A percentile compares a stretch with the other conserved stretches of the same genome.
Conservation (phyloP, 2,113 vertebrate species). For the Poicephalus gulielmi region DNA sequence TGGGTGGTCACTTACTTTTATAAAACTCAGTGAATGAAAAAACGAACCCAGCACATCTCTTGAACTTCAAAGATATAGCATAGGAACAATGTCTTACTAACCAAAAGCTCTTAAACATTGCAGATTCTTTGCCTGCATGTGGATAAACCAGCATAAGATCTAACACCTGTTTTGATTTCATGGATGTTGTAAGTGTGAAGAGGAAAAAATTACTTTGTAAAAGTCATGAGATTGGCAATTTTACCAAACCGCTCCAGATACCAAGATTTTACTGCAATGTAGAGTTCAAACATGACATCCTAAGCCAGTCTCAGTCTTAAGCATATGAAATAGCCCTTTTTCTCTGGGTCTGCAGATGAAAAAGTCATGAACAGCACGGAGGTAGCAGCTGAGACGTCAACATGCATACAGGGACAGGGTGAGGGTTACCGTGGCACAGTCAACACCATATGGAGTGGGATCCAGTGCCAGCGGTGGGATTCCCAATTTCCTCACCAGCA, state of each 20-base stretch:
- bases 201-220: not conserved
- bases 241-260: not conserved
- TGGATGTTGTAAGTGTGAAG: not conserved
- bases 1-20: not conserved
- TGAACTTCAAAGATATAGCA: not conserved
- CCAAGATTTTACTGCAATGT: not conserved
- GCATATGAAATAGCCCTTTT: not conserved
- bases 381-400: slow-evolving; percentile 75
- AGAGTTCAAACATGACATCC: not conserved
- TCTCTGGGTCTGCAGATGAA: slow-evolving; percentile 65
- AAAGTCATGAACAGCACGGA: slow-evolving; percentile 58
- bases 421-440: slow-evolving; percentile 86
- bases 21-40: not conserved
- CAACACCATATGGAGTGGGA: slow-evolving; percentile 83
- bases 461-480: slow-evolving; percentile 92
- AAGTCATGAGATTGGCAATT: not conserved
- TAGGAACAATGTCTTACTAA: not conserved
- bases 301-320: not conserved
- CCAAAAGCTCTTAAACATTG: not conserved
- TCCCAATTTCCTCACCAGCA: slow-evolving; percentile 93
- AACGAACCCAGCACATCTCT: not conserved
- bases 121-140: not conserved
- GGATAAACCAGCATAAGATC: not conserved
- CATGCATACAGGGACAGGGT: slow-evolving; percentile 85
- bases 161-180: not conserved